These are phyloP conservation scores for Sarcophilus harrisii DNA, from an alignment of 2,797 vertebrate species.

Conservation along the genomic window DNA sequence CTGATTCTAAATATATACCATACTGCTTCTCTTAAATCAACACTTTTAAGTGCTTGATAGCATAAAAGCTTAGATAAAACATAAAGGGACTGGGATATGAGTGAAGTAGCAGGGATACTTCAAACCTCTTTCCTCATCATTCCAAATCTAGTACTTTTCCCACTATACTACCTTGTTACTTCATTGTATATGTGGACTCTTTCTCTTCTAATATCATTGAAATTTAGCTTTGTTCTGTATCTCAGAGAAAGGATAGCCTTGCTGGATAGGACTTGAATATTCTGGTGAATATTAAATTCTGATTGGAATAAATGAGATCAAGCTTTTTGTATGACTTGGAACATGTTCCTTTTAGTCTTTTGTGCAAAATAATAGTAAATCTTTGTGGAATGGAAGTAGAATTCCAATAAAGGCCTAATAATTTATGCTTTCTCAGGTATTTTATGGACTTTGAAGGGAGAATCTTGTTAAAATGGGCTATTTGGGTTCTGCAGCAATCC, in stretches of 20 bases:
- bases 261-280: neutral
- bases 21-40: neutral
- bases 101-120: neutral
- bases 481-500: neutral
- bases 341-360: neutral
- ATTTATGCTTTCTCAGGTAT: neutral
- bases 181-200: neutral
- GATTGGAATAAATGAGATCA: neutral
- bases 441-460: slow-evolving; percentile 31
- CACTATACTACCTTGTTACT: neutral
- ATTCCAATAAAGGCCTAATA: neutral
- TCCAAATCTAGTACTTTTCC: neutral
- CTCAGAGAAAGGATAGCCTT: neutral
- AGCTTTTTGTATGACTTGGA: neutral
- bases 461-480: neutral
- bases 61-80: neutral
- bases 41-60: neutral
- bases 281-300: neutral
- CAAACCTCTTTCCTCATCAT: neutral
- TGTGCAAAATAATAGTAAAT: neutral
- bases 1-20: neutral
- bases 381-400: neutral
- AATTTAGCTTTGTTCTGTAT: neutral
- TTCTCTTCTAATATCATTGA: neutral
- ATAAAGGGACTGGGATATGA: neutral